Conservation (phyloP, 2,797 vertebrate species). For the Limnodromus scolopaceus region DNA sequence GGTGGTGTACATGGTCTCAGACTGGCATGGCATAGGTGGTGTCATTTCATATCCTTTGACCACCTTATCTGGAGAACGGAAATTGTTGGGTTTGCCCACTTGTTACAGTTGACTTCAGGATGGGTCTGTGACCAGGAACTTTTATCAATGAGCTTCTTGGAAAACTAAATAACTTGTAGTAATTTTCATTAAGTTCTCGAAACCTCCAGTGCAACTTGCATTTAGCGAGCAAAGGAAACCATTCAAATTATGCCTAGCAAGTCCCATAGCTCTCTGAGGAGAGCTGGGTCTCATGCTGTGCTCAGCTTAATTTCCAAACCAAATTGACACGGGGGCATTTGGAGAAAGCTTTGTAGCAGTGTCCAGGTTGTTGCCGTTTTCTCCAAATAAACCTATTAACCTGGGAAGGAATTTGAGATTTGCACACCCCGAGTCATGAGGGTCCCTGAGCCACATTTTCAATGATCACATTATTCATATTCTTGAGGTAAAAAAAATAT, state of each 20-base stretch:
- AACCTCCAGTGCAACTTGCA: neutral
- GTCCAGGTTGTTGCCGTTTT: neutral
- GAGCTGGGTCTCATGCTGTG: neutral
- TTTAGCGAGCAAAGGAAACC: neutral
- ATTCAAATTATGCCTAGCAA: neutral
- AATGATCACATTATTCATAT: neutral
- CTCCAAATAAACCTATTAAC: neutral
- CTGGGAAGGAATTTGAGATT: neutral
- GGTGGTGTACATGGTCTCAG: neutral
- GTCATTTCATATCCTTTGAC: neutral
- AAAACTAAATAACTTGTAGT: neutral
- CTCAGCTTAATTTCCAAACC: neutral
- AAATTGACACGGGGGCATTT: neutral
- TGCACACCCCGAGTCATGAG: neutral
- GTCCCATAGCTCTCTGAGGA: neutral
- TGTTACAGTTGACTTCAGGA: neutral
- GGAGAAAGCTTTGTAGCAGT: neutral
- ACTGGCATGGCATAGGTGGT: neutral
- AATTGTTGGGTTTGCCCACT: rapidly evolving
- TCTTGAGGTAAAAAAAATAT: neutral
- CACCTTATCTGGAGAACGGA: neutral
- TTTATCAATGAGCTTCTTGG: neutral
- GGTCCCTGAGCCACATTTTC: neutral
- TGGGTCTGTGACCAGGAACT: neutral
- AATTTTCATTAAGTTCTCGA: neutral